Percentiles rank a stretch among this genome's conserved stretches.
These are phyloP conservation scores for Philopedon plagiatum DNA, from an alignment of 2,888 invertebrate species.

Conservation along the genomic window DNA sequence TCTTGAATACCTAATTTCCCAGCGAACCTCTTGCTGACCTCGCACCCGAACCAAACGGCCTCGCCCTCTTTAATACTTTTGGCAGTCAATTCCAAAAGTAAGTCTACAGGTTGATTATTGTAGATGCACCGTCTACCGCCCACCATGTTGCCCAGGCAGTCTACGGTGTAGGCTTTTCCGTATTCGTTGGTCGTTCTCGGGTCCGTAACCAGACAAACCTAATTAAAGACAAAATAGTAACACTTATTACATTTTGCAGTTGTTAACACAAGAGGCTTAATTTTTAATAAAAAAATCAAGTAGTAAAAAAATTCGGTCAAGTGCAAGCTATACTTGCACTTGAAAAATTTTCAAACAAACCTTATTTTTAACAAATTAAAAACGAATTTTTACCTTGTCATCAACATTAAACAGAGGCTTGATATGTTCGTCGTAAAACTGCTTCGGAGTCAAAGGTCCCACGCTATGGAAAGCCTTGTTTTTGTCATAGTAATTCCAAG, in stretches of 20 bases:
- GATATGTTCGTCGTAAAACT: slow-evolving; percentile 86
- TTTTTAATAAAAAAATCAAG: too few species aligned
- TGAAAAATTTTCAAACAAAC: neutral
- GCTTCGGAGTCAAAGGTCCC: slow-evolving; percentile 82
- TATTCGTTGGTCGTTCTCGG: slow-evolving; percentile 86
- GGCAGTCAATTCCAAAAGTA: slow-evolving; percentile 81
- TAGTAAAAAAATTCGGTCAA: too few species aligned
- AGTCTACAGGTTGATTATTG: slow-evolving; percentile 89
- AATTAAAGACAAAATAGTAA: slow-evolving; percentile 40
- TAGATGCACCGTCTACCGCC: slow-evolving; percentile 85
- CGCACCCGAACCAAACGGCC: slow-evolving; percentile 95
- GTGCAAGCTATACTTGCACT: too few species aligned
- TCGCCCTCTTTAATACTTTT: slow-evolving; percentile 86
- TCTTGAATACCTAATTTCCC: slow-evolving; percentile 86
- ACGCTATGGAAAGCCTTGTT: slow-evolving; percentile 80
- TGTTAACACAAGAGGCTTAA: too few species aligned
- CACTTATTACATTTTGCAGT: too few species aligned
- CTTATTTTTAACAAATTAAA: too few species aligned
- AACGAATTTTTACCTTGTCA: slow-evolving; percentile 80
- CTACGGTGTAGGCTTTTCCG: slow-evolving; percentile 85
- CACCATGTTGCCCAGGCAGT: slow-evolving; percentile 90
- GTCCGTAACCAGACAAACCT: slow-evolving; percentile 91
- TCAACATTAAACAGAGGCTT: slow-evolving; percentile 85
- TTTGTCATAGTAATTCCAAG: slow-evolving; percentile 90
- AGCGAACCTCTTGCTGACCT: slow-evolving; percentile 86